These are phyloP conservation scores for Aphodius granarius DNA, from an alignment of 2,888 invertebrate species.

Conservation along the genomic window DNA sequence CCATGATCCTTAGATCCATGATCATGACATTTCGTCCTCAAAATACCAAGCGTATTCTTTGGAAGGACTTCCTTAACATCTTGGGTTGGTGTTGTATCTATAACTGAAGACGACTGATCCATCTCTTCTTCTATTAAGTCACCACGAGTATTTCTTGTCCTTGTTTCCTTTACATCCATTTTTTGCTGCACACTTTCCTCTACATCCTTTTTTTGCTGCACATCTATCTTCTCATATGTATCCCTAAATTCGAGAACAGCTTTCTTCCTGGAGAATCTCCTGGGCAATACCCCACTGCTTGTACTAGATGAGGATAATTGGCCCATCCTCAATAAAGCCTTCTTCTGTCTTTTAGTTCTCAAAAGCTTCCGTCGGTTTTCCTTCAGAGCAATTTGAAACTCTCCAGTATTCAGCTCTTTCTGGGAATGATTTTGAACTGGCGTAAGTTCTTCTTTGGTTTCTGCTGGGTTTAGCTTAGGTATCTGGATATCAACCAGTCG, in stretches of 20 bases:
- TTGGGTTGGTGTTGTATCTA: too few relatives aligned
- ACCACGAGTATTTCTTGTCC: background rate
- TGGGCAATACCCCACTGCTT: background rate
- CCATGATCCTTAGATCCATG: too few relatives aligned
- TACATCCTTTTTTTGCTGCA: background rate
- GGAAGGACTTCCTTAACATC: too few relatives aligned
- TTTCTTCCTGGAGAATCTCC: too few relatives aligned
- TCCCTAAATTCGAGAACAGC: too few relatives aligned
- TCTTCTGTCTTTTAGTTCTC: background rate
- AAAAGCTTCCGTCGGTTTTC: background rate
- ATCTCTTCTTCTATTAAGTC: background rate
- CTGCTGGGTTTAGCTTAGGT: too few relatives aligned
- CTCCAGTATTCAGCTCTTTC: background rate
- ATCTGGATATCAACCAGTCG: slow-evolving; percentile 14
- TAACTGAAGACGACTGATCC: background rate
- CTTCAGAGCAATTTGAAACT: background rate
- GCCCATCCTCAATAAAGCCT: background rate
- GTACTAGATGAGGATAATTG: background rate
- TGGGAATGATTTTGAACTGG: too few relatives aligned
- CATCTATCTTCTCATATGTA: too few relatives aligned
- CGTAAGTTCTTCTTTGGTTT: too few relatives aligned
- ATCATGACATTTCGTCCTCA: background rate
- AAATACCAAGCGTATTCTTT: background rate
- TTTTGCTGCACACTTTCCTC: background rate
- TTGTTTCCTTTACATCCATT: background rate